Conservation (phyloP, 2,888 invertebrate genomes). For the Nomada hirtipes region DNA sequence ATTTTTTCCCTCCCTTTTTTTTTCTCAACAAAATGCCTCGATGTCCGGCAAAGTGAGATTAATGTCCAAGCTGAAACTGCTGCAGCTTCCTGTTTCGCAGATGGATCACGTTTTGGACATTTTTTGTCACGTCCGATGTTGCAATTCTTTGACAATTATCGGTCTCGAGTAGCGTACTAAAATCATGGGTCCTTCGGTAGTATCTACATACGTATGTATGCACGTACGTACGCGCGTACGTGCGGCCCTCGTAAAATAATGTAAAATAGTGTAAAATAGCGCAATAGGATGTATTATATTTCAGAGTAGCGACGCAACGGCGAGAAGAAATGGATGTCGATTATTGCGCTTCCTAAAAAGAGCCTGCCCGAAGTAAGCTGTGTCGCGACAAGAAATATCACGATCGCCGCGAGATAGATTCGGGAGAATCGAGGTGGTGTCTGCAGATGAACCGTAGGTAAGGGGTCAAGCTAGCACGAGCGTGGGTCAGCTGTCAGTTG, state of each 20-base stretch:
- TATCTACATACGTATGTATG: no score
- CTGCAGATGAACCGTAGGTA: slow-evolving; percentile 83
- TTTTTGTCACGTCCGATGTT: background rate
- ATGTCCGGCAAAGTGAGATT: slow-evolving; percentile 49
- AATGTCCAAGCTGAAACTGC: slow-evolving; percentile 3
- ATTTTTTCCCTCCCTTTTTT: slow-evolving; percentile 9
- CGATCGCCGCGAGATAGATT: background rate
- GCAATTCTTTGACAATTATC: background rate
- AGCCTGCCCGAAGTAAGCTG: background rate
- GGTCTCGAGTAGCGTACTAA: no score
- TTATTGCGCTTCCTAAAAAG: no score
- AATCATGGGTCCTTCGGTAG: no score
- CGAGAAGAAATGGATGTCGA: no score
- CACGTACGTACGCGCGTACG: no score
- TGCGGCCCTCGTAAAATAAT: background rate
- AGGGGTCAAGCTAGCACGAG: slow-evolving; percentile 82
- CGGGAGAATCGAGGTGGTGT: slow-evolving; percentile 72
- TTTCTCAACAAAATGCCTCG: slow-evolving; percentile 27
- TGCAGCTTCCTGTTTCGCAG: background rate
- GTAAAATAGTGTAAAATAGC: background rate
- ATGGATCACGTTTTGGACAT: background rate
- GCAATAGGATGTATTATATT: background rate
- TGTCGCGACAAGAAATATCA: slow-evolving; percentile 2
- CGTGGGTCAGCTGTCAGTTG: slow-evolving; percentile 84
- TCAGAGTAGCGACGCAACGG: no score